A percentile compares a stretch with the other conserved stretches of the same genome.
These are phyloP conservation scores for Sebastes hubbsi DNA, from an alignment of 2,797 vertebrate species.

Conservation along the genomic window DNA sequence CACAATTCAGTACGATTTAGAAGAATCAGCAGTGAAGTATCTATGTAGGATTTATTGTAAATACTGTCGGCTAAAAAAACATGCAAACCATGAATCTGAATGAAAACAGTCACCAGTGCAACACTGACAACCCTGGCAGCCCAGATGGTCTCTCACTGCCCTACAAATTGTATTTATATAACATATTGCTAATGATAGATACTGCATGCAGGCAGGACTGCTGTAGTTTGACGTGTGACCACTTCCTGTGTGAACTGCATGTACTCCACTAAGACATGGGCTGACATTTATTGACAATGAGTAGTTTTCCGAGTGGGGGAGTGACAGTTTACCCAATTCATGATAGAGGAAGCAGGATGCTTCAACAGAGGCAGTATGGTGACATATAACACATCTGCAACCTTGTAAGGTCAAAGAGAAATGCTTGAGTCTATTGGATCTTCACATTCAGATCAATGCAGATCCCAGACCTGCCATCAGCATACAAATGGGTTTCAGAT, in stretches of 20 bases:
- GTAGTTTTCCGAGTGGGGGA: neutral
- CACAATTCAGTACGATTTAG: neutral
- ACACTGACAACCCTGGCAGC: slow-evolving; percentile 3
- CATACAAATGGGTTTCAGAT: neutral
- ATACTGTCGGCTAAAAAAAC: neutral
- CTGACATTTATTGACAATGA: neutral
- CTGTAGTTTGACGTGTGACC: neutral
- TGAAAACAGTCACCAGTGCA: slow-evolving; percentile 26
- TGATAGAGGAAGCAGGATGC: neutral
- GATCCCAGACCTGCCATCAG: neutral
- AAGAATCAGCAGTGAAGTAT: neutral
- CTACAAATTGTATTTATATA: slow-evolving; percentile 5
- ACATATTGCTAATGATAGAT: too few relatives aligned
- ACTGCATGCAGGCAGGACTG: neutral
- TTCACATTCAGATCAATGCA: neutral
- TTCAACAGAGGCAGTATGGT: neutral
- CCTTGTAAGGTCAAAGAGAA: neutral
- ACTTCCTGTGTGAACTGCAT: slow-evolving; percentile 29
- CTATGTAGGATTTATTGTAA: neutral
- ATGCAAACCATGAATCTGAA: neutral
- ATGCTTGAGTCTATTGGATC: neutral
- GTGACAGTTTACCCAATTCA: neutral
- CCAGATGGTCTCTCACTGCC: neutral
- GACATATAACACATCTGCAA: neutral
- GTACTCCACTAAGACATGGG: neutral